Evolutionary conservation across 2,888 invertebrate genomes (phyloP).

Genomic region (Ochropleura plecta): DNA sequence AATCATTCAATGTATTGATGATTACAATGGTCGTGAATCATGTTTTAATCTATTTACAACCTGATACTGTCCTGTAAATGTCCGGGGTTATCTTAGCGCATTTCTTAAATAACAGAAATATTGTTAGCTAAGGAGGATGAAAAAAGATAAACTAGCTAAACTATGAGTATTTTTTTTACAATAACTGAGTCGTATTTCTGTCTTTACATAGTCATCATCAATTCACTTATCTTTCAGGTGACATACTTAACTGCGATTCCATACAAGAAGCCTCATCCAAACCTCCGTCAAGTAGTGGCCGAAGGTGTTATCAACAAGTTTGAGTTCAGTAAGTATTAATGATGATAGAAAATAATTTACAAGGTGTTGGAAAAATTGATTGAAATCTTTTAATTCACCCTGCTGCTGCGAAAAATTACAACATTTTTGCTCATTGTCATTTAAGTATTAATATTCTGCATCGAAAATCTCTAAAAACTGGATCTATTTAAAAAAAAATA

Average conservation of each 20-base stretch:
- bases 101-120: too few species aligned
- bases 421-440: neutral
- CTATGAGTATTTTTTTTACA: too few species aligned
- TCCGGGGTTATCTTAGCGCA: too few species aligned
- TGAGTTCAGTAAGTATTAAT: slow-evolving; percentile 55
- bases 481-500: neutral
- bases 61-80: too few species aligned
- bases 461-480: neutral
- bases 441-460: neutral
- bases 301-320: slow-evolving; percentile 60
- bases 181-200: neutral
- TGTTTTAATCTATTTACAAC: too few species aligned
- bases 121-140: neutral
- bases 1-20: too few species aligned
- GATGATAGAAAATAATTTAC: neutral
- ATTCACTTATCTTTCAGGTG: slow-evolving; percentile 62
- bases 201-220: neutral
- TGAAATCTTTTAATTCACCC: neutral
- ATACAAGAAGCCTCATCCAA: slow-evolving; percentile 63
- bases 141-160: neutral
- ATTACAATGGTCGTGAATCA: too few species aligned
- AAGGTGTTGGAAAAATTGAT: neutral
- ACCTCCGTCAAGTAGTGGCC: slow-evolving; percentile 68
- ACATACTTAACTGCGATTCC: slow-evolving; percentile 71
- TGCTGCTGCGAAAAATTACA: neutral